Evolutionary conservation across 2,888 invertebrate species (phyloP), one percentile per base, ranked within the genome.

Genomic region (Callyntrura guangdongensis): DNA sequence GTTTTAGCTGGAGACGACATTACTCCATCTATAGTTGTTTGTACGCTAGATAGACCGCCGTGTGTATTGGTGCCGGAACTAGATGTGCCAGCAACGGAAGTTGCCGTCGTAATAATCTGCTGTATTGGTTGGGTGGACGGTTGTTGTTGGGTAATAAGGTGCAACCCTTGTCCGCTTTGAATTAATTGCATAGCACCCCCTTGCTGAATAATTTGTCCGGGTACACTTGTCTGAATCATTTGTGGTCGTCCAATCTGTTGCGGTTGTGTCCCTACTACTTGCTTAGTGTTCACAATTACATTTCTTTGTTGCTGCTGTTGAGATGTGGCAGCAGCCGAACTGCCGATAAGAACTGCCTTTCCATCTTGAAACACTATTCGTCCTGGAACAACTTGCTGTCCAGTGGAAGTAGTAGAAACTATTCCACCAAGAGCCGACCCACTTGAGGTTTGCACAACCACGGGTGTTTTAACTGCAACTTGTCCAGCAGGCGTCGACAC

Each of bases 31-130:
- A 17, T 3, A 17, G 64, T 90, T 69, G 8, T 72, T 25, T 25
- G 36, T n/a, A 0, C 36, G 2, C 36, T n/a, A n/a, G 14, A 53
- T 5, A 9, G 53, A 11, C 14, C 9, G 2, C 14, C 12, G 9
- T 53, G 85, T n/a, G 84, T 77, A 27, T 91, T 64, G 12, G 77
- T 90, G 45, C 77, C 93, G 6, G 59, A 59, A 89, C 93, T 64
- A 91, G 94, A 84, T 93, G 93, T 69, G 88, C 93, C 86, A 88
- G 92, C 86, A 91, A 94, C 84, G 92, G 64, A 67, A 86, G 45
- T 93, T 84, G 86, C 93, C 83, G 84, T 69, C 94, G 93, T 89
- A 91, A 83, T 93, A 77, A 77, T 53, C 61, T 72, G 77, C n/a
- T 79, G 72, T 14, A 25, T 64, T 22, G 47, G 8, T 36, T 36